Evolutionary conservation across 2,113 vertebrate species (phyloP).

Genomic region (Bubalus kerabau): DNA sequence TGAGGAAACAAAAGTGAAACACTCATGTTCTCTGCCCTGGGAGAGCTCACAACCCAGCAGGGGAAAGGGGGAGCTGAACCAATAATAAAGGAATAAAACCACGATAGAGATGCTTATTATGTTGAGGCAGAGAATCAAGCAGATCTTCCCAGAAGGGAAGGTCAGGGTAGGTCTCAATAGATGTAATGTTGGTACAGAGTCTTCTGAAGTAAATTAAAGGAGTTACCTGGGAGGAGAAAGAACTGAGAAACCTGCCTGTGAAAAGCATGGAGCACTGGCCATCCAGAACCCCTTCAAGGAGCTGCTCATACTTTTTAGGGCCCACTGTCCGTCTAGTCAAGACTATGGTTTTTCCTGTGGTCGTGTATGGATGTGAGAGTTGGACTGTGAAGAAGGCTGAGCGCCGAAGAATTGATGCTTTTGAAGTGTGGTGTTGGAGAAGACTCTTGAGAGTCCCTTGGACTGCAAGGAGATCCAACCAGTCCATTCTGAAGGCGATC

Average conservation of each 20-base stretch:
- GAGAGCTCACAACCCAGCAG: background rate
- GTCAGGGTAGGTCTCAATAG: background rate
- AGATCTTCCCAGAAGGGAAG: background rate
- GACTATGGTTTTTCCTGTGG: too few species aligned
- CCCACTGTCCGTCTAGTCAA: background rate
- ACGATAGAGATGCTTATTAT: background rate
- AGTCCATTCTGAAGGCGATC: too few species aligned
- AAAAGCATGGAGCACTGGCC: background rate
- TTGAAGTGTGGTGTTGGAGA: too few species aligned
- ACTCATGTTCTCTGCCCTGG: background rate
- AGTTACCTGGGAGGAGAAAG: background rate
- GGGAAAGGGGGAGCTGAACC: background rate
- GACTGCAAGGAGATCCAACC: too few species aligned
- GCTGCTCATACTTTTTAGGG: background rate
- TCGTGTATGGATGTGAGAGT: too few species aligned
- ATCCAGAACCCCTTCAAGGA: background rate
- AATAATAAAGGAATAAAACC: background rate
- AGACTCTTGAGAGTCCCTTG: too few species aligned
- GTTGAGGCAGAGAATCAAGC: background rate
- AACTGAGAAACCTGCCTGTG: background rate
- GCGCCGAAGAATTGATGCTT: too few species aligned
- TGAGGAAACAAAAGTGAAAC: background rate
- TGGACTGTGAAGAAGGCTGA: too few species aligned
- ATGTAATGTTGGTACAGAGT: background rate
- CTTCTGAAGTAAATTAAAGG: background rate